Percentiles rank a stretch among this genome's conserved stretches.
Conservation (phyloP, 53 echinoderm and acorn worm species). For the Arbacia lixula region DNA sequence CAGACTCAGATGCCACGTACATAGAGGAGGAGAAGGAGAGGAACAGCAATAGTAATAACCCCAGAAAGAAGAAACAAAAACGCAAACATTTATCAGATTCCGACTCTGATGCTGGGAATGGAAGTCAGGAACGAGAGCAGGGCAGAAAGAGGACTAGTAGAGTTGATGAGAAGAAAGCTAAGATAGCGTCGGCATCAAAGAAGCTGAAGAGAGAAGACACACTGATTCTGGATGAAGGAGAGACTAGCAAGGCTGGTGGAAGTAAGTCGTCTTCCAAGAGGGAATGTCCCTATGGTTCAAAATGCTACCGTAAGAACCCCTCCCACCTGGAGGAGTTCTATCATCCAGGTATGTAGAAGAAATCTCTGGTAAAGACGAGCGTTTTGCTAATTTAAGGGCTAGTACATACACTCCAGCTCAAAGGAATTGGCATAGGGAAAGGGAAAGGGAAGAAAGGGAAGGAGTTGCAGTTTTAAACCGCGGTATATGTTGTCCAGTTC, state of each 20-base stretch:
- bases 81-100: constrained; percentile 61
- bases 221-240: constrained; percentile 4
- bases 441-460: too few species aligned
- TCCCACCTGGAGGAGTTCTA: constrained; percentile 64
- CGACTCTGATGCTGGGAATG: constrained; percentile 38
- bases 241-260: not conserved
- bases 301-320: constrained; percentile 76
- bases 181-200: constrained; percentile 24
- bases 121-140: not conserved
- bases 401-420: too few species aligned
- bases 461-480: too few species aligned
- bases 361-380: too few species aligned
- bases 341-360: constrained; percentile 71
- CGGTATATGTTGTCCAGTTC: too few species aligned
- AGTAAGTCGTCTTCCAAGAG: constrained; percentile 37
- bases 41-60: constrained; percentile 17
- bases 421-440: too few species aligned
- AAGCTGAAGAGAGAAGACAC: constrained; percentile 27
- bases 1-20: constrained; percentile 63
- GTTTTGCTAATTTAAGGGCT: too few species aligned
- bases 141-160: not conserved
- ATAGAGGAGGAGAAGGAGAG: constrained; percentile 40
- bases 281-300: constrained; percentile 65
- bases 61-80: not conserved
- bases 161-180: constrained; percentile 14